These are phyloP conservation scores for Epizoanthus fatuus DNA, from an alignment of 92 coral and sea anemone species.

Conservation along the genomic window DNA sequence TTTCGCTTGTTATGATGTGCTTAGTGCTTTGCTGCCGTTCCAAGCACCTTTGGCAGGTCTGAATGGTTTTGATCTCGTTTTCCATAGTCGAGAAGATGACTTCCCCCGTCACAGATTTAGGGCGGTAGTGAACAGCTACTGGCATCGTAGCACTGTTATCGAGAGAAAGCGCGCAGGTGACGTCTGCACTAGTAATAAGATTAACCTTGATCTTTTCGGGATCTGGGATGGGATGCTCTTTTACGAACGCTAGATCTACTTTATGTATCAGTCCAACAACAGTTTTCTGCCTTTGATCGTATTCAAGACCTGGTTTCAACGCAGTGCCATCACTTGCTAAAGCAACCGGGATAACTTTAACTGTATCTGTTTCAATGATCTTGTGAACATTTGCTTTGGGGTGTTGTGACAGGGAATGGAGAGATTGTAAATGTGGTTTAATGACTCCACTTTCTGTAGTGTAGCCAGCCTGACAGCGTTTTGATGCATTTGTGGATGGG, in stretches of 20 bases:
- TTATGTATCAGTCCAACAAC: too few relatives aligned
- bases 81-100: slow-evolving; percentile 34
- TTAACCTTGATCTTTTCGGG: slow-evolving; percentile 50
- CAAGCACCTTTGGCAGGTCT: slow-evolving; percentile 57
- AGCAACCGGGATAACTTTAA: slow-evolving; percentile 42
- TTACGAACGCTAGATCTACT: slow-evolving; percentile 11
- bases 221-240: slow-evolving; percentile 63
- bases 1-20: slow-evolving; percentile 45
- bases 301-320: slow-evolving; percentile 64
- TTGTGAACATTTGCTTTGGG: slow-evolving; percentile 52
- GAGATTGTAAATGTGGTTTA: slow-evolving; percentile 58
- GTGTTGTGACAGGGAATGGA: slow-evolving; percentile 44
- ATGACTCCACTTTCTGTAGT: slow-evolving; percentile 52
- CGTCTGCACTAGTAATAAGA: slow-evolving; percentile 64
- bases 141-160: slow-evolving; percentile 59
- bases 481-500: slow-evolving; percentile 55
- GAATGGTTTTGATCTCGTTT: slow-evolving; percentile 32
- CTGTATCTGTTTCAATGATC: slow-evolving; percentile 42
- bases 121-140: slow-evolving; percentile 51
- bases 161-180: slow-evolving; percentile 40
- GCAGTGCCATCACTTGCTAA: slow-evolving; percentile 66
- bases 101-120: slow-evolving; percentile 48
- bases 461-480: slow-evolving; percentile 63
- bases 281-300: slow-evolving; percentile 37
- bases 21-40: slow-evolving; percentile 37